These are phyloP conservation scores for Coluber constrictor DNA, from an alignment of 2,797 vertebrate genomes.

Conservation along the genomic window DNA sequence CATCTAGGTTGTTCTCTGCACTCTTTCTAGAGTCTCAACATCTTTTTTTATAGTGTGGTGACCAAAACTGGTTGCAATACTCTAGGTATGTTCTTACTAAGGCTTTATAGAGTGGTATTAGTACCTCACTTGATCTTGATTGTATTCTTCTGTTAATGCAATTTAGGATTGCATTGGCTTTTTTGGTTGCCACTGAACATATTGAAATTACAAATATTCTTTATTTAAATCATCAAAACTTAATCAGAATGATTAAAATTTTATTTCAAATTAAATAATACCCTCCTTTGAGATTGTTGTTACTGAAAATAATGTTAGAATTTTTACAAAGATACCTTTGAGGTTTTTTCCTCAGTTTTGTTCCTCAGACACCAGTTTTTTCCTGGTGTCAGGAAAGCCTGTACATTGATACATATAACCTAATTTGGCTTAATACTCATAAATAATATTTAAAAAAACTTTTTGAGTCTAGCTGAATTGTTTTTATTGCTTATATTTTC, in stretches of 20 bases:
- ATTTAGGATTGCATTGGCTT: too few relatives aligned
- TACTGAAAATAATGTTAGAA: neutral
- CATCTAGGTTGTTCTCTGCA: too few relatives aligned
- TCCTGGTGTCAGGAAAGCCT: slow-evolving; percentile 36
- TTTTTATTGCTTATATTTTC: slow-evolving; percentile 63
- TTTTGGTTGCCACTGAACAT: too few relatives aligned
- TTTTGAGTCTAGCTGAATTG: slow-evolving; percentile 40
- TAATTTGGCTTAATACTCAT: slow-evolving; percentile 49
- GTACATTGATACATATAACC: slow-evolving; percentile 16
- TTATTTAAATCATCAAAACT: slow-evolving; percentile 1
- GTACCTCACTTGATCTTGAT: too few relatives aligned
- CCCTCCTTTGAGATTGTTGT: neutral
- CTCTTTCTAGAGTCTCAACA: too few relatives aligned
- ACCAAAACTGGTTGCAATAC: too few relatives aligned
- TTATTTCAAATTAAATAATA: neutral
- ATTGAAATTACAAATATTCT: slow-evolving; percentile 41
- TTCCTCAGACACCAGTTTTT: too few relatives aligned
- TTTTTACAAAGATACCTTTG: neutral
- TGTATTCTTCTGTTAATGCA: too few relatives aligned
- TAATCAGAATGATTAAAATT: slow-evolving; percentile 28
- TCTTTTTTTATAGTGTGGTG: too few relatives aligned
- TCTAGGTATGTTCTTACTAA: too few relatives aligned
- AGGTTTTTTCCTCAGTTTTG: neutral
- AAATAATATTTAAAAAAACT: slow-evolving; percentile 35
- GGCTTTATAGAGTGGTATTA: too few relatives aligned